Evolutionary conservation across 2,113 vertebrate genomes (phyloP).

Genomic region (Pagrus major): DNA sequence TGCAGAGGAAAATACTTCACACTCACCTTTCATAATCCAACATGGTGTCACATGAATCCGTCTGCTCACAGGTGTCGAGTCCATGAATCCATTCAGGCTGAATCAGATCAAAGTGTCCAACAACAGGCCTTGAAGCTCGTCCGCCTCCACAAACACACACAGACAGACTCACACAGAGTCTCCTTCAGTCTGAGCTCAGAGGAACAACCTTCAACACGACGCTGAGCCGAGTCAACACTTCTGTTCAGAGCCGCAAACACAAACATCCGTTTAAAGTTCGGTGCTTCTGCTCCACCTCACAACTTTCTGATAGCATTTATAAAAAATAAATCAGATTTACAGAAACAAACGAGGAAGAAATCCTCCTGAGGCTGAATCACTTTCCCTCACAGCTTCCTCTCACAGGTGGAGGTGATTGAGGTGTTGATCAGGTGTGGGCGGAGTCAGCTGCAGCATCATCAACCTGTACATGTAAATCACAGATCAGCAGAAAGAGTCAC

Average conservation of each 20-base stretch:
- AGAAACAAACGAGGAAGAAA: background rate
- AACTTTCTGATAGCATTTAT: too few species aligned
- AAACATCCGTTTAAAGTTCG: background rate
- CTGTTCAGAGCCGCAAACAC: background rate
- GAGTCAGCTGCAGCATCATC: constrained; percentile 15
- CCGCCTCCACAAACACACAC: background rate
- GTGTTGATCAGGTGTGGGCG: background rate
- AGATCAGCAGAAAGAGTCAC: too few species aligned
- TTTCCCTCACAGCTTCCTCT: background rate
- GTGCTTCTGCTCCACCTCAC: background rate
- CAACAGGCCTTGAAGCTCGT: constrained; percentile 10
- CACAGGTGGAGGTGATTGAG: background rate
- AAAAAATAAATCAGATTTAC: background rate
- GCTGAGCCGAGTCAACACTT: background rate
- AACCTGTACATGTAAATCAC: too few species aligned
- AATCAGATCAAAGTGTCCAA: background rate
- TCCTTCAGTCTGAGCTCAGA: constrained; percentile 15
- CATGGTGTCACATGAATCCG: background rate
- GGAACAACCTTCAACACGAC: background rate
- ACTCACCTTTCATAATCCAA: background rate
- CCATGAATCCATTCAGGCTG: background rate
- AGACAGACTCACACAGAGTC: too few species aligned
- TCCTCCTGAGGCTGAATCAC: background rate
- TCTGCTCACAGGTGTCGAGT: background rate
- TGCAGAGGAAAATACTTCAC: background rate